These are phyloP conservation scores for Cyclargus thomasi DNA, from an alignment of 1,140 invertebrate genomes.

Conservation along the genomic window DNA sequence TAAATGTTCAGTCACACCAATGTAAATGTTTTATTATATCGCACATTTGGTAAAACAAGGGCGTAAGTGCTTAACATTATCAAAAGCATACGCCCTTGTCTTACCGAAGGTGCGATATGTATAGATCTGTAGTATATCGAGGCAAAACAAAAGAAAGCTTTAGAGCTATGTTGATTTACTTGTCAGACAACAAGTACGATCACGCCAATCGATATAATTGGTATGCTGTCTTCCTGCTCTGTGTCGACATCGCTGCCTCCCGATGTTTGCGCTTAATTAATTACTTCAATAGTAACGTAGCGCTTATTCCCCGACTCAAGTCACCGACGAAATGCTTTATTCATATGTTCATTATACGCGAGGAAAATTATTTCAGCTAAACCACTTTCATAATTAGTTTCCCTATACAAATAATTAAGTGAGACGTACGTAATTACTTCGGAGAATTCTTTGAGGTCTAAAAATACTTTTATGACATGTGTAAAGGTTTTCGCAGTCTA, in stretches of 20 bases:
- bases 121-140: no score
- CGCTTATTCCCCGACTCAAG: slow-evolving; percentile 30
- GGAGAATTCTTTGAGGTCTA: no score
- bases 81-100: no score
- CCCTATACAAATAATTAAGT: slow-evolving; percentile 25
- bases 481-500: no score
- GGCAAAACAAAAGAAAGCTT: no score
- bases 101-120: no score
- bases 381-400: slow-evolving; percentile 35
- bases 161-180: no score
- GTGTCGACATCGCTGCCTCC: slow-evolving; percentile 23
- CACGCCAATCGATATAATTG: slow-evolving; percentile 7
- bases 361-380: slow-evolving; percentile 38
- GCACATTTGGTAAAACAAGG: no score
- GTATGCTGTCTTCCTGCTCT: slow-evolving; percentile 22
- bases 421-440: not conserved
- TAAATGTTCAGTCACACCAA: no score
- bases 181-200: not conserved
- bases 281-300: slow-evolving; percentile 42
- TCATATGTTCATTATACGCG: slow-evolving; percentile 26
- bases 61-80: no score
- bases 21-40: no score
- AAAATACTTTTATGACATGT: no score
- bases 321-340: slow-evolving; percentile 31
- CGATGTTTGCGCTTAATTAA: slow-evolving; percentile 48